A percentile compares a stretch with the other conserved stretches of the same genome.
Evolutionary conservation across 1,140 invertebrate genomes (phyloP).

Genomic region (Tetranychus urticae): DNA sequence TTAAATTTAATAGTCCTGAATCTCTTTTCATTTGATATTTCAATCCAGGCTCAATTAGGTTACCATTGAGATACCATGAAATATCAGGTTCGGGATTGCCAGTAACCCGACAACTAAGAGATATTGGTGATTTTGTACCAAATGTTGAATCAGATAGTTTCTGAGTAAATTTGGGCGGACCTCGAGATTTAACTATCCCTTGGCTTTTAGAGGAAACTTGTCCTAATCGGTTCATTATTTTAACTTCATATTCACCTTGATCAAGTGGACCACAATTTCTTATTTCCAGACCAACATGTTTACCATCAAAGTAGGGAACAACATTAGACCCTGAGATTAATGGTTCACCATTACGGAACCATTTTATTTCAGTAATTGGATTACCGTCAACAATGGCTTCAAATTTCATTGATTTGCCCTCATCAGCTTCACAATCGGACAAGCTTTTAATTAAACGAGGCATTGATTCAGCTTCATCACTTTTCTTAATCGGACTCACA

Average conservation of each 20-base stretch:
- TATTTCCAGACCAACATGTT: constrained; percentile 28
- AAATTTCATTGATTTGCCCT: constrained; percentile 30
- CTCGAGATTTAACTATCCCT: constrained; percentile 39
- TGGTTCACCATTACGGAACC: constrained; percentile 50
- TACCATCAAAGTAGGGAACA: constrained; percentile 50
- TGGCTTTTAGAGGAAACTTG: constrained; percentile 36
- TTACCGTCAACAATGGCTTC: constrained; percentile 34
- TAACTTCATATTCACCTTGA: constrained; percentile 28
- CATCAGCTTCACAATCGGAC: constrained; percentile 44
- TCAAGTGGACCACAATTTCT: constrained; percentile 25
- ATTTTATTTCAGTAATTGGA: constrained; percentile 56
- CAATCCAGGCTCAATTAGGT: constrained; percentile 1
- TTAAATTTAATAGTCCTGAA: neutral
- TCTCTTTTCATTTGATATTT: neutral
- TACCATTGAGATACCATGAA: constrained; percentile 31
- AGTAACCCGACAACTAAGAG: constrained; percentile 21
- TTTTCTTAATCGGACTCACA: constrained; percentile 1
- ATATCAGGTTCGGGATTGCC: constrained; percentile 5
- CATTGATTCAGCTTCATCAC: constrained; percentile 15
- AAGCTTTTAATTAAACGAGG: constrained; percentile 47
- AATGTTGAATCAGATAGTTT: constrained; percentile 40
- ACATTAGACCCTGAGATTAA: constrained; percentile 27
- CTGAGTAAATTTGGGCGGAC: constrained; percentile 57
- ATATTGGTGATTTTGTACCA: neutral
- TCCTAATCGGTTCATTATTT: constrained; percentile 32